These are phyloP conservation scores for Microcebus jonahi DNA, from an alignment of 2,113 vertebrate species.

Conservation along the genomic window DNA sequence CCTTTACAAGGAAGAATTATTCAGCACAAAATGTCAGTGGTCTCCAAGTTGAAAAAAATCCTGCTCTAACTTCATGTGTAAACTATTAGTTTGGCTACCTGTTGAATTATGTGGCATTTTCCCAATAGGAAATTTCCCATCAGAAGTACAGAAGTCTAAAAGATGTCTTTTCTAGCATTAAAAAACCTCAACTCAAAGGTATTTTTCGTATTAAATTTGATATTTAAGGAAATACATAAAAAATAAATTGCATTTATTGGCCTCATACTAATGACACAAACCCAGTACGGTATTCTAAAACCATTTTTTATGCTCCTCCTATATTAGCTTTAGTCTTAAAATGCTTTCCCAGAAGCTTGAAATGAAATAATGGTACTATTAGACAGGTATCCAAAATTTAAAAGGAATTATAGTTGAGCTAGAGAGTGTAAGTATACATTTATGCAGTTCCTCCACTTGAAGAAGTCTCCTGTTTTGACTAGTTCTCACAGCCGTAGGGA, in stretches of 20 bases:
- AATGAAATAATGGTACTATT: background rate
- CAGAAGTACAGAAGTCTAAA: background rate
- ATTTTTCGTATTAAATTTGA: slow-evolving; percentile 37
- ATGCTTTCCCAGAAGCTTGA: background rate
- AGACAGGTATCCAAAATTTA: slow-evolving; percentile 8
- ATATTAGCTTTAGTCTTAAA: slow-evolving; percentile 14
- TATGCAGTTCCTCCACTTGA: background rate
- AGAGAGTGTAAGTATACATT: background rate
- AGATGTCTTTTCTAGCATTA: slow-evolving; percentile 11
- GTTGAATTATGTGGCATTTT: background rate
- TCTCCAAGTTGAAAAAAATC: background rate
- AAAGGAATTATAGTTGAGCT: background rate
- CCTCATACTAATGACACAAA: background rate
- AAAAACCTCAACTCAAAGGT: background rate
- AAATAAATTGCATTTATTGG: background rate
- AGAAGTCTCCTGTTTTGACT: background rate
- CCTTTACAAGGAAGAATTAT: background rate
- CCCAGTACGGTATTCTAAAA: background rate
- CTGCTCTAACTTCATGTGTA: background rate
- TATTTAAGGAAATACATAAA: slow-evolving; percentile 34
- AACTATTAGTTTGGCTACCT: background rate
- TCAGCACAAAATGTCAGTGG: background rate
- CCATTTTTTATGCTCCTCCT: background rate
- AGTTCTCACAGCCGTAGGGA: background rate
- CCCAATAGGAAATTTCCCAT: background rate